Conservation (phyloP, 2,797 vertebrate genomes). For the Melanotaenia nigrans region DNA sequence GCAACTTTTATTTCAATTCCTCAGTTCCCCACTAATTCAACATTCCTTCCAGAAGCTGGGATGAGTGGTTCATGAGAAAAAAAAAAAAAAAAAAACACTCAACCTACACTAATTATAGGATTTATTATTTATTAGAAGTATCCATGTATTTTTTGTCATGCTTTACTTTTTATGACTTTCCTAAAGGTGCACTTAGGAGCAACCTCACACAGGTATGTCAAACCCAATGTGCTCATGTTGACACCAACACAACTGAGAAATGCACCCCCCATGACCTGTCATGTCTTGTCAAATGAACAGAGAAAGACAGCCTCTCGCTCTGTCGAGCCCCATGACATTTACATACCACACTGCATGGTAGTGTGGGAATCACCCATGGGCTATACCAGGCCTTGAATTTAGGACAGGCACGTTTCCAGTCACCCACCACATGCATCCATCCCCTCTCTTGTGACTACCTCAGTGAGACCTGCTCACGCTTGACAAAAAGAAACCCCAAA, state of each 20-base stretch:
- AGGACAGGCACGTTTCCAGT: constrained; percentile 67
- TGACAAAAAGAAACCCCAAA: constrained; percentile 71
- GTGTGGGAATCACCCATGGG: constrained; percentile 75
- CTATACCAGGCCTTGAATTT: constrained; percentile 76
- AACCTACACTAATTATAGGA: not conserved
- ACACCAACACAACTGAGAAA: constrained; percentile 50
- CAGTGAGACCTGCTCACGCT: constrained; percentile 72
- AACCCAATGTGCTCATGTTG: constrained; percentile 48
- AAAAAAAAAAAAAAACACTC: not conserved
- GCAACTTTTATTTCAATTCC: not conserved
- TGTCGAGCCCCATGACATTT: constrained; percentile 80
- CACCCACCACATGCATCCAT: not conserved
- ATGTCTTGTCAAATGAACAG: constrained; percentile 73
- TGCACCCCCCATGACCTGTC: constrained; percentile 55
- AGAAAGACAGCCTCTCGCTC: constrained; percentile 75
- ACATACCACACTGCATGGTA: constrained; percentile 72
- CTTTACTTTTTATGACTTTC: constrained; percentile 4
- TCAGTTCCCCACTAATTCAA: not conserved
- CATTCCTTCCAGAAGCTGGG: not conserved
- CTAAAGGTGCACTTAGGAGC: constrained; percentile 1
- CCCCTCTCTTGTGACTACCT: constrained; percentile 68
- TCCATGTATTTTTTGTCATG: constrained; percentile 14
- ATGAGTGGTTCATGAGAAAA: not conserved
- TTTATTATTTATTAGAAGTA: not conserved
- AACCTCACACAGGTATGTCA: constrained; percentile 37